Evolutionary conservation across 2,888 invertebrate genomes (phyloP).

Genomic region (Blera fallax): DNA sequence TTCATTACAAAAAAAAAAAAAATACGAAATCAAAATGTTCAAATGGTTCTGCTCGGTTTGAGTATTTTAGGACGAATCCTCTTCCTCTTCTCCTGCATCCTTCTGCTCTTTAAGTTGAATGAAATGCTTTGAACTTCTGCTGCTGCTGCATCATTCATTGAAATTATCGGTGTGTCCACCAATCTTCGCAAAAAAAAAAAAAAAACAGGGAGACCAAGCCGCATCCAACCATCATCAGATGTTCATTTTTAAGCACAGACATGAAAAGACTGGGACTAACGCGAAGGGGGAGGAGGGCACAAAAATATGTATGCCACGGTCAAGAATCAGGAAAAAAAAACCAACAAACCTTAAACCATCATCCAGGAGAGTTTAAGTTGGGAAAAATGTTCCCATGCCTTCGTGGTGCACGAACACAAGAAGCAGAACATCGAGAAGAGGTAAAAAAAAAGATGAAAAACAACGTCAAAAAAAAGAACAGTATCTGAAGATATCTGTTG

Average conservation of each 20-base stretch:
- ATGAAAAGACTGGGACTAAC: constrained; percentile 46
- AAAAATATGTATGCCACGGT: constrained; percentile 72
- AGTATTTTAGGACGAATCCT: constrained; percentile 61
- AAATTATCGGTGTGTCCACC: constrained; percentile 60
- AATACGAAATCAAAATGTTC: too few relatives aligned
- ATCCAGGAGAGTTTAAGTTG: constrained; percentile 42
- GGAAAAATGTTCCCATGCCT: constrained; percentile 69
- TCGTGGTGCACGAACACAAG: constrained; percentile 64
- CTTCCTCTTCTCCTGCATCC: constrained; percentile 3
- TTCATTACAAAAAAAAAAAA: constrained; percentile 68
- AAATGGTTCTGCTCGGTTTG: constrained; percentile 39
- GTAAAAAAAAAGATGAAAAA: constrained; percentile 10
- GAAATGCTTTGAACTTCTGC: constrained; percentile 71
- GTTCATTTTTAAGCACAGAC: constrained; percentile 64
- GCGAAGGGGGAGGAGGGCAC: constrained; percentile 3
- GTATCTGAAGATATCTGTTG: constrained; percentile 51
- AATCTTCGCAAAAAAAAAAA: constrained; percentile 36
- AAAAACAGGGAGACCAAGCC: constrained; percentile 28
- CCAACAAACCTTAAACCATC: constrained; percentile 39
- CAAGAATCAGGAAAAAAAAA: constrained; percentile 57
- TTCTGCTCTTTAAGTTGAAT: constrained; percentile 50
- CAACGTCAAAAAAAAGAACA: constrained; percentile 25
- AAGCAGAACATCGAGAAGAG: constrained; percentile 36
- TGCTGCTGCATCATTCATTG: constrained; percentile 68
- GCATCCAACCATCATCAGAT: constrained; percentile 62